Evolutionary conservation across 2,888 invertebrate genomes (phyloP), one percentile per base, ranked within the genome.

Genomic region (Liodrosophila aerea): DNA sequence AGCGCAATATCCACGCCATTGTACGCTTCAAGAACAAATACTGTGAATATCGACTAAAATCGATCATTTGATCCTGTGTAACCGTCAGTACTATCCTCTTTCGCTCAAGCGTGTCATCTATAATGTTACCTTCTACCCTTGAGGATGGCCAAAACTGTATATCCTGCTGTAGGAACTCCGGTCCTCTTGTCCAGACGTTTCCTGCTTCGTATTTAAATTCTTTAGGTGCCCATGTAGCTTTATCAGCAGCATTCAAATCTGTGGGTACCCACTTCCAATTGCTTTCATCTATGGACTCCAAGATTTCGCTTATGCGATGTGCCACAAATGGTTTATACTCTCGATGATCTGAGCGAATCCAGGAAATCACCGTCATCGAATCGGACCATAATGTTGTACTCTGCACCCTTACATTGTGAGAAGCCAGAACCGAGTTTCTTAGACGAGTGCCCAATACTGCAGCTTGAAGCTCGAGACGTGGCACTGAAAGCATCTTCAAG

Each of bases 401-500:
- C 8, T 9, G 37, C 9, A 16, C 7, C 2, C 16, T 16, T 1
- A 37, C 22, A 4, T 37, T 9, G 4, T 37, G 37, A 37, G 16
- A 37, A 3, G 15, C 15, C 16, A 37, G 4, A 37, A 37, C n/a
- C 9, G n/a, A 4, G 15, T 16, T 37, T 37, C n/a, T 3, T 4
- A 37, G 16, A 3, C 37, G 18, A 9, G 37, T 37, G 15, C 31
- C 30, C 30, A 44, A 9, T 1, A 44, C 30, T 9, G 44, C 44
- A 13, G 33, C 44, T 31, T 44, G 44, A 1, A 31, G 33, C n/a
- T 44, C 31, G 11, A 44, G 22, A 2, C 22, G 44, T 30, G 44
- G 31, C 5, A 33, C 12, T 0, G 45, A 44, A 8, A 53, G 8
- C 31, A 53, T 12, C 12, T 53, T 53, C 13, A 53, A 36, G 7